phyloP scores from a whole-genome alignment of 2,797 vertebrate species.

The Myoxocephalus aenaeus region DNA sequence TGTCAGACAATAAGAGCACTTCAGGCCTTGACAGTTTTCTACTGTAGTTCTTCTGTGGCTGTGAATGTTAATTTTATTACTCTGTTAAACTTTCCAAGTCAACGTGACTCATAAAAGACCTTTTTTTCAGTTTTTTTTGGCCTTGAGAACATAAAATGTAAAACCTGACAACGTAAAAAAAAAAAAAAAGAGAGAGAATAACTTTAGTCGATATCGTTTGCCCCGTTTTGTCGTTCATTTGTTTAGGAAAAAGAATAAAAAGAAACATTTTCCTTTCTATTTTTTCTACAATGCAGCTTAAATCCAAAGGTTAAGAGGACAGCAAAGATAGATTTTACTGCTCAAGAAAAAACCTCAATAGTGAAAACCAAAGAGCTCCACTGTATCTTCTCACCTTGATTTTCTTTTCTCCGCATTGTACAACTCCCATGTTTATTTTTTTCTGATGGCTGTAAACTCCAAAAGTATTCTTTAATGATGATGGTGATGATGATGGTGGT shows the following conservation, averaged over 20 bases:
- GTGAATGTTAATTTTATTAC: conserved; percentile 75
- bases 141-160: conserved; percentile 63
- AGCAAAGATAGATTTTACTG: conserved; percentile 83
- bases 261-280: conserved; percentile 68
- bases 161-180: conserved; percentile 36
- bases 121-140: conserved; percentile 41
- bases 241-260: conserved; percentile 59
- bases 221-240: conserved; percentile 55
- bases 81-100: conserved; percentile 63
- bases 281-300: conserved; percentile 86
- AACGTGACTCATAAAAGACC: conserved; percentile 43
- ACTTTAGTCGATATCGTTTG: conserved; percentile 55
- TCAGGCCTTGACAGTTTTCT: conserved; percentile 72
- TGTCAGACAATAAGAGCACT: conserved; percentile 68
- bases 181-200: conserved; percentile 42
- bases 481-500: conserved; percentile 24
- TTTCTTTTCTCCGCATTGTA: conserved; percentile 68
- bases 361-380: conserved; percentile 88
- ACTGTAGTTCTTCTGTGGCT: conserved; percentile 76
- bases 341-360: conserved; percentile 84
- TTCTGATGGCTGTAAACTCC: conserved; percentile 65
- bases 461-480: conserved; percentile 68
- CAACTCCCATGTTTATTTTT: conserved; percentile 67
- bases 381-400: conserved; percentile 67
- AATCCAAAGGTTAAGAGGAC: conserved; percentile 87